Base-by-base conservation (phyloP, 2,888 invertebrate genomes). In the Tenthredo livida region DNA sequence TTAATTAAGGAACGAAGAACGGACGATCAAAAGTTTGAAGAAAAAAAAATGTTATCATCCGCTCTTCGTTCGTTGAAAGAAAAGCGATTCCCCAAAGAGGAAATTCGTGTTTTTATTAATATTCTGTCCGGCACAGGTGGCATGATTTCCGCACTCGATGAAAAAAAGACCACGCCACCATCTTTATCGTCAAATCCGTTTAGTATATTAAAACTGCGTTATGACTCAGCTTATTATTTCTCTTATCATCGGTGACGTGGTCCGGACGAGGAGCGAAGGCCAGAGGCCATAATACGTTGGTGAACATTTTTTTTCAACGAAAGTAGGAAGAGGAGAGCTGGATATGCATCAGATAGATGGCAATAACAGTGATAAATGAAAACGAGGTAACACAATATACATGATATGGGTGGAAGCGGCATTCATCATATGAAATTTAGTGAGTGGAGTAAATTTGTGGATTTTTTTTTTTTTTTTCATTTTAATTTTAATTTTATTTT, bases 241-340 rank as follows among this genome's bases (percentile, higher is more conserved):
- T 61, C 61, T 61, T 61, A 61, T 61, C 61, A 61, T 61, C 21
- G 25, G 10, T 61, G 61, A 61, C 61, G 61, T 25, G n/a, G n/a
- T 54, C n/a, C 54, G n/a, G 12, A 61, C 25, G 12, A 12, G 1
- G 12, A 61, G 61, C 61, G 61, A 61, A 61, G 61, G 12, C 61
- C 61, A 61, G 25, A 61, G 61, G 25, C 61, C 25, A 25, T 25
- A 25, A 61, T 61, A 61, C 7, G 4, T 61, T 61, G 21, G 10
- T 25, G 3, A 12, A 61, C n/a, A 61, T 1, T 10, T 2, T 12
- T 61, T 61, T 61, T 61, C 25, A 61, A 61, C 61, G 7, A 10
- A 2, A 61, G 12, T 61, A 25, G 10, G 25, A 25, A 9, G 61
- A 21, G 61, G 12, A 61, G 61, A 61, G 5, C 25, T 9, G 21